Evolutionary conservation across 2,888 invertebrate species (phyloP).

Genomic region (Eudemis profundana): DNA sequence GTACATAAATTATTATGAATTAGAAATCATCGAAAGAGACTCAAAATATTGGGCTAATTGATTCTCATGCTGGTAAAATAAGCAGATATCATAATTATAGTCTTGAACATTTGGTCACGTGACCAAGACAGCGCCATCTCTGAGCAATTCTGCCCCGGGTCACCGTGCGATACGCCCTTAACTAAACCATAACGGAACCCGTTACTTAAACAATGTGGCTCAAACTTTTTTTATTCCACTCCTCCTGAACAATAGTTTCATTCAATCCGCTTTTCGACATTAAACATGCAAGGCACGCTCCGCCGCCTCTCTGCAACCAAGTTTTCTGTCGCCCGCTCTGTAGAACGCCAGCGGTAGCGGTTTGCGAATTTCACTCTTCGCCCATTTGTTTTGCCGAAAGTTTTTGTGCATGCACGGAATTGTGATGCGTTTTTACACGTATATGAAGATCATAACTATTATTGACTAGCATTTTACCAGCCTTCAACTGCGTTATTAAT

Average conservation of each 20-base stretch:
- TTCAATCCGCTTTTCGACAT: slow-evolving; percentile 73
- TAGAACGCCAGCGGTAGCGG: slow-evolving; percentile 52
- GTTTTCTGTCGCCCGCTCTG: slow-evolving; percentile 48
- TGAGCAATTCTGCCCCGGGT: no score
- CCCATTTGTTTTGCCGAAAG: slow-evolving; percentile 39
- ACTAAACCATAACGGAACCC: slow-evolving; percentile 33
- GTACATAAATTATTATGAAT: no score
- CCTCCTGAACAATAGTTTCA: slow-evolving; percentile 77
- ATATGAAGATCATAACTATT: no score
- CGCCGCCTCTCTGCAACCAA: slow-evolving; percentile 66
- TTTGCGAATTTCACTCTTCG: slow-evolving; percentile 38
- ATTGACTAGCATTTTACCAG: no score
- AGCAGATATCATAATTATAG: no score
- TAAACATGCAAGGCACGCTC: slow-evolving; percentile 77
- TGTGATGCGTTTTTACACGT: slow-evolving; percentile 5
- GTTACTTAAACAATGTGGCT: slow-evolving; percentile 31
- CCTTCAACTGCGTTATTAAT: no score
- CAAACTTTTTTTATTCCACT: slow-evolving; percentile 68
- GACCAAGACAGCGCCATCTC: no score
- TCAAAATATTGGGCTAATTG: no score
- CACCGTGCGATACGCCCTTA: no score
- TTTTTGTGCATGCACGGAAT: slow-evolving; percentile 36
- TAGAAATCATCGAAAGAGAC: no score
- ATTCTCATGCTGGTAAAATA: no score
- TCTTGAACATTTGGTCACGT: no score